These are phyloP conservation scores for Mechanitis messenoides DNA, from an alignment of 2,888 invertebrate species.

Conservation along the genomic window DNA sequence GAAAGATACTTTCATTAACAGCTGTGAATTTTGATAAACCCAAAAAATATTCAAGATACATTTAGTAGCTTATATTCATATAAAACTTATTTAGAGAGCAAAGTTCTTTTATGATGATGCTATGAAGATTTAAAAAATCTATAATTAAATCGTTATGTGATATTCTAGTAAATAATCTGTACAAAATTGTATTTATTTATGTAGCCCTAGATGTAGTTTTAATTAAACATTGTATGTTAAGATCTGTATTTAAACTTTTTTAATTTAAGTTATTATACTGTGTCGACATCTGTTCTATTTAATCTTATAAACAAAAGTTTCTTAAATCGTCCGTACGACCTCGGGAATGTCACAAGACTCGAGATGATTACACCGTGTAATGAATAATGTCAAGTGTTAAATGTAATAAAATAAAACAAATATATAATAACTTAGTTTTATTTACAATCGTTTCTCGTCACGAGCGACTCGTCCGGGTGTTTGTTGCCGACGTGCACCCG, in stretches of 20 bases:
- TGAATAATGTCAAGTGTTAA: too few species aligned
- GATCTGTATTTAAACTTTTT: constrained; percentile 7
- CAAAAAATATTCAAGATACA: too few species aligned
- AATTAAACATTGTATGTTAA: constrained; percentile 1
- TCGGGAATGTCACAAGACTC: too few species aligned
- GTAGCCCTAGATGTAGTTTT: not conserved
- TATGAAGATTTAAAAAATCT: too few species aligned
- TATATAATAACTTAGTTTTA: not conserved
- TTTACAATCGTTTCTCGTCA: not conserved
- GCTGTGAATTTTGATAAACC: too few species aligned
- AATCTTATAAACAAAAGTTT: too few species aligned
- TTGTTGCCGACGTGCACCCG: constrained; percentile 62
- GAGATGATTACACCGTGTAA: too few species aligned
- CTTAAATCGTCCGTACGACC: too few species aligned
- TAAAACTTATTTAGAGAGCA: too few species aligned
- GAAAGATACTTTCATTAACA: too few species aligned
- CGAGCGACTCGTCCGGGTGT: constrained; percentile 32
- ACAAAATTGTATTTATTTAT: constrained; percentile 8
- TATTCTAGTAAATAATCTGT: constrained; percentile 9
- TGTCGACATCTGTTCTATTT: not conserved
- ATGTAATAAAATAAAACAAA: constrained; percentile 7
- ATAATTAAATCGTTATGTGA: not conserved
- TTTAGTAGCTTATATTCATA: too few species aligned
- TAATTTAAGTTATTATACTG: not conserved
- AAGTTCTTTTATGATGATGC: too few species aligned